Evolutionary conservation across 2,797 vertebrate genomes (phyloP), one percentile per base, ranked within the genome.

Genomic region (Enoplosus armatus): DNA sequence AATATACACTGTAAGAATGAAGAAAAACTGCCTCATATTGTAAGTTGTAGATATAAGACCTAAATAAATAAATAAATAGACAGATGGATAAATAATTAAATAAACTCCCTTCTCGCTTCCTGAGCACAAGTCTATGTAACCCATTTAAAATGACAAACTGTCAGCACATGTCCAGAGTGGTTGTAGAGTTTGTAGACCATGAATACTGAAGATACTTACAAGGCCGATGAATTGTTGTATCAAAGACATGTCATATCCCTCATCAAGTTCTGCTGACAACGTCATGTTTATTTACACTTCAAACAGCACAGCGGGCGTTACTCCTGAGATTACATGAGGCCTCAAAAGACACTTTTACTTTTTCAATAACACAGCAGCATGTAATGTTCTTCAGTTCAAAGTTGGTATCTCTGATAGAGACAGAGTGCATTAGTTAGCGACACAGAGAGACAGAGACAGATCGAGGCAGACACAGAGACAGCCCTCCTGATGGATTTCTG

Each of bases 231-330:
- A 88, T 80, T 85, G 82, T 71, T 80, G 65, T 53, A 86, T 85
- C 84, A 86, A 86, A 90, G 81, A 51, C 51, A 9, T 43, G 85
- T 82, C 87, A 66, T 48, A 80, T 81, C 61, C 74, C 64, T 79
- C 83, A 80, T 85, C 72, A 80, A 55, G 29, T 72, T 87, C 61
- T 59, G 58, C 47, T 85, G 75, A 79, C 75, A 73, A 61, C 43
- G 31, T 73, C 72, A 39, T 80, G 79, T 90, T 91, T 90, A 81
- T 85, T 87, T 80, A 89, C 77, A 85, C 84, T 86, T 92, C 79
- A 87, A 86, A 84, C 60, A 43, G 39, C 67, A 59, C 59, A 58
- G 70, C 62, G 2, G 70, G 59, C 45, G 79, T 77, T 55, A 70
- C 69, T 75, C 54, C 51, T 29, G 87, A 84, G 82, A 86, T 74